These are phyloP conservation scores for Drosophila paranaensis DNA, from an alignment of 2,888 invertebrate species.

Conservation along the genomic window DNA sequence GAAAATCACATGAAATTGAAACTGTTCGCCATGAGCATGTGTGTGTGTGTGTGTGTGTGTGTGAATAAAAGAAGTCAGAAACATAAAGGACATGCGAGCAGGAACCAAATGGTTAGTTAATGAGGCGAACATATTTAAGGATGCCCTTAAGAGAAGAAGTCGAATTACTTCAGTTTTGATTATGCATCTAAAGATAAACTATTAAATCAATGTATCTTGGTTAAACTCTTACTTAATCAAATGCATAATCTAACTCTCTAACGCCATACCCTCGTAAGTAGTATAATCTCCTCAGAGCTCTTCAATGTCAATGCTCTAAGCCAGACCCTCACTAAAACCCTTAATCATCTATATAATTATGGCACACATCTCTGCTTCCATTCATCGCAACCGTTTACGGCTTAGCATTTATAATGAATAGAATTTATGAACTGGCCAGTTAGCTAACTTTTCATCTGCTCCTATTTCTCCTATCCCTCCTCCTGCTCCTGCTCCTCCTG, in stretches of 20 bases:
- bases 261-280: not conserved
- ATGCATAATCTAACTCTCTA: not conserved
- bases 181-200: not conserved
- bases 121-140: slow-evolving; percentile 37
- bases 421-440: slow-evolving; percentile 64
- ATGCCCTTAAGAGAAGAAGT: not conserved
- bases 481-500: not conserved
- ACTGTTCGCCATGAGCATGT: slow-evolving; percentile 23
- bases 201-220: not conserved
- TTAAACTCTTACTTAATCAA: not conserved
- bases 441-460: slow-evolving; percentile 34
- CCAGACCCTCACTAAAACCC: not conserved
- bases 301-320: slow-evolving; percentile 17
- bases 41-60: slow-evolving; percentile 12
- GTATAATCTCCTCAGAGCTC: slow-evolving; percentile 19
- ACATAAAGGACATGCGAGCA: slow-evolving; percentile 41
- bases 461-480: not conserved
- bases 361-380: slow-evolving; percentile 18
- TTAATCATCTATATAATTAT: slow-evolving; percentile 33
- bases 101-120: slow-evolving; percentile 49
- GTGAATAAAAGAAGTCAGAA: not conserved
- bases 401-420: slow-evolving; percentile 74
- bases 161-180: not conserved
- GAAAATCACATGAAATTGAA: slow-evolving; percentile 49
- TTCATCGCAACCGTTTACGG: slow-evolving; percentile 17